phyloP scores from a whole-genome alignment of 2,113 vertebrate genomes.

The Gavialis gangeticus region DNA sequence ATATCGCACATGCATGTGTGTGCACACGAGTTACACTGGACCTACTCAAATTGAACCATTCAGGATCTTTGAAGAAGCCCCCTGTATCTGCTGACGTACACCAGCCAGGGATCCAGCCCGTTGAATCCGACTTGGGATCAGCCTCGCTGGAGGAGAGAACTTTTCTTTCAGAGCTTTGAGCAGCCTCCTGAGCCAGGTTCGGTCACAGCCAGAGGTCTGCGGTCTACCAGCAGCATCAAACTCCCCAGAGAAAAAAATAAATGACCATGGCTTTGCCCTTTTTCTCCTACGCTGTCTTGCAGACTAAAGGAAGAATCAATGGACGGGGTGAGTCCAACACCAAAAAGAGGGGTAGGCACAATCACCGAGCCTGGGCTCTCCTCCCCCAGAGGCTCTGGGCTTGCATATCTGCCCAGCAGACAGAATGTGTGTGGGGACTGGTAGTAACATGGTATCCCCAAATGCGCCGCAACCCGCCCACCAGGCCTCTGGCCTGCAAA shows the following conservation, averaged over 20 bases:
- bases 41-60: background rate
- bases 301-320: background rate
- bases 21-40: background rate
- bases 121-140: no score
- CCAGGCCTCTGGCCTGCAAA: background rate
- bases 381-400: background rate
- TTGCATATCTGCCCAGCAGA: background rate
- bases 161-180: no score
- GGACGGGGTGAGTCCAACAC: background rate
- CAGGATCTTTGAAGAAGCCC: background rate
- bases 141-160: no score
- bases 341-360: background rate
- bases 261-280: background rate
- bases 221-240: background rate
- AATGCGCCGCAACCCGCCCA: background rate
- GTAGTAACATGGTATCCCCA: background rate
- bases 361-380: background rate
- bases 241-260: background rate
- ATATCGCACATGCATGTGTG: background rate
- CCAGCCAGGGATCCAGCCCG: no score
- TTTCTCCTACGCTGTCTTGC: background rate
- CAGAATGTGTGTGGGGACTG: background rate
- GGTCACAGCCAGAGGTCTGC: no score
- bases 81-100: no score
- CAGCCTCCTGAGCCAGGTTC: no score